These are phyloP conservation scores for Deroptyus accipitrinus DNA, from an alignment of 2,113 vertebrate species.

Conservation along the genomic window DNA sequence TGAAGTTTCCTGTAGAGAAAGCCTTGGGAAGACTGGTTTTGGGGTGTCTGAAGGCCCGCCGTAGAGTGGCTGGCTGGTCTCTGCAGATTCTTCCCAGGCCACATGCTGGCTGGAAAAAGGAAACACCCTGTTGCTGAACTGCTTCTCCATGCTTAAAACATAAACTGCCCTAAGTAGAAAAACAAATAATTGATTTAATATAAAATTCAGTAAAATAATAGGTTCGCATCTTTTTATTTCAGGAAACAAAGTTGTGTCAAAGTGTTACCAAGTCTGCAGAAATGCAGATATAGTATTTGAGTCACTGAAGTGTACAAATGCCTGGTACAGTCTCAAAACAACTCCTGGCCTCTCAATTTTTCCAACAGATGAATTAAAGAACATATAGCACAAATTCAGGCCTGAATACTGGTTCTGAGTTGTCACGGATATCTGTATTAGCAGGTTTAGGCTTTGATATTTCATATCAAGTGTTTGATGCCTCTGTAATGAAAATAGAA, in stretches of 20 bases:
- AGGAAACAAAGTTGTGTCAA: not conserved
- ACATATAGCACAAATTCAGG: not conserved
- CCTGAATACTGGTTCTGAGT: not conserved
- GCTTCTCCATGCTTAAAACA: not conserved
- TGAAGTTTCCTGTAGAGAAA: not conserved
- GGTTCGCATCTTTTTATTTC: not conserved
- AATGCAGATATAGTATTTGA: not conserved
- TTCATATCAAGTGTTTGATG: not conserved
- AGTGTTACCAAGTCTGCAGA: not conserved
- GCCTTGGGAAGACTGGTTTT: not conserved
- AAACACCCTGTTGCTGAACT: rapidly evolving
- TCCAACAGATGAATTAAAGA: not conserved
- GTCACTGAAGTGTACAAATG: not conserved
- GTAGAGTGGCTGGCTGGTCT: not conserved
- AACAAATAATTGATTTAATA: not conserved
- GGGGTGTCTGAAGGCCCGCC: rapidly evolving
- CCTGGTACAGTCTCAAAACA: not conserved
- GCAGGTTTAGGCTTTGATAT: not conserved
- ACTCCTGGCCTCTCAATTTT: not conserved
- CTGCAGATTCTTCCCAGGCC: not conserved
- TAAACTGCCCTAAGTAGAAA: not conserved
- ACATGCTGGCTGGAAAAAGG: not conserved
- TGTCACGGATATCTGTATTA: not conserved
- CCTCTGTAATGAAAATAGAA: not conserved
- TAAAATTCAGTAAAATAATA: not conserved